These are phyloP conservation scores for Pyrgus malvae DNA, from an alignment of 2,888 invertebrate species.

Conservation along the genomic window DNA sequence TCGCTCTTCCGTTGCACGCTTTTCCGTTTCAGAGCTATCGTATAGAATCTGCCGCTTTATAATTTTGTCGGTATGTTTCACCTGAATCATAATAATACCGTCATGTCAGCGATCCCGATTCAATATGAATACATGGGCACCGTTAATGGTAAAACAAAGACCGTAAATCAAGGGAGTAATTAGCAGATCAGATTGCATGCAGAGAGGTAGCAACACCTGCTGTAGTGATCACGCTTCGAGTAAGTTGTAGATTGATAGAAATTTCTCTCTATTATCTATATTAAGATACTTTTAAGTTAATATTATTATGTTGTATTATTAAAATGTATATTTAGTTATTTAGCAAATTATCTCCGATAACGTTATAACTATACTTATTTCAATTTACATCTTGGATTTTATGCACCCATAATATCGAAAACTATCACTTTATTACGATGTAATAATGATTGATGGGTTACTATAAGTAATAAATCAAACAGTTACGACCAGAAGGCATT, in stretches of 20 bases:
- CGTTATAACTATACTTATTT: no score
- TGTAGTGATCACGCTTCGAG: constrained; percentile 35
- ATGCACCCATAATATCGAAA: no score
- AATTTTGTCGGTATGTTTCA: constrained; percentile 21
- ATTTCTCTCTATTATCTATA: not conserved
- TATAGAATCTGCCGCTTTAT: constrained; percentile 1
- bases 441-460: constrained; percentile 22
- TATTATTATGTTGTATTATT: no score
- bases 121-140: constrained; percentile 49
- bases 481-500: not conserved
- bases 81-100: not conserved
- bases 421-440: constrained; percentile 19
- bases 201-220: constrained; percentile 59
- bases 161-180: constrained; percentile 70
- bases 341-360: no score
- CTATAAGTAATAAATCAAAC: not conserved
- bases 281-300: no score
- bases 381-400: no score
- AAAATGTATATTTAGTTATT: no score
- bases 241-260: not conserved
- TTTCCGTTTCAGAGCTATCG: constrained; percentile 41
- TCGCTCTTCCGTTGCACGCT: constrained; percentile 37
- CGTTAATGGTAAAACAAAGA: constrained; percentile 53
- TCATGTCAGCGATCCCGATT: constrained; percentile 42
- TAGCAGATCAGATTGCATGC: constrained; percentile 50